A percentile compares a stretch with the other conserved stretches of the same genome.
phyloP scores from a whole-genome alignment of 2,888 invertebrate genomes.

The Himalopsyche kuldschensis region DNA sequence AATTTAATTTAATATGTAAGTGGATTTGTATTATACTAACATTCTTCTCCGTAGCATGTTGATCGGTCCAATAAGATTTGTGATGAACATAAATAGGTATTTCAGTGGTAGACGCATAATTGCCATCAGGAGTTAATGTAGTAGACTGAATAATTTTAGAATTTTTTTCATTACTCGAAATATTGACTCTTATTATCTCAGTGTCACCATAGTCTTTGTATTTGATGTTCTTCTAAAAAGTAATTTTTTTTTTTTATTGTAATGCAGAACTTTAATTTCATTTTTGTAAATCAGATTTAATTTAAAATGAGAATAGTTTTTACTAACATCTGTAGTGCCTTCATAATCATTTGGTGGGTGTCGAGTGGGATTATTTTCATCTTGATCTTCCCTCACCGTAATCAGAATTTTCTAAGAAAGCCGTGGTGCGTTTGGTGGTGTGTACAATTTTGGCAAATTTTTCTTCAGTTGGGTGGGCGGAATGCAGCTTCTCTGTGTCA shows the following conservation, averaged over 20 bases:
- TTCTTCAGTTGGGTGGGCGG: background rate
- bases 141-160: background rate
- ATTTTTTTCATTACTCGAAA: background rate
- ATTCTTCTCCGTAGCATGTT: background rate
- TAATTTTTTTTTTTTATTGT: no score
- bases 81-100: background rate
- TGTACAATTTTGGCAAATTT: slow-evolving; percentile 8
- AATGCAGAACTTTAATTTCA: no score
- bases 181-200: background rate
- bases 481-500: background rate
- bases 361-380: no score
- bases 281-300: no score
- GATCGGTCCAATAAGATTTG: background rate
- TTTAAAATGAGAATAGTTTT: no score
- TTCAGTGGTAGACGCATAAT: background rate
- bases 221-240: no score
- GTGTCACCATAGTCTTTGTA: background rate
- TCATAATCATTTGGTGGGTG: no score
- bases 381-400: no score
- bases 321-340: no score
- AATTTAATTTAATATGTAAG: no score
- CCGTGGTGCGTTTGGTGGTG: background rate
- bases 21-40: background rate
- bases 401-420: background rate
- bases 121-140: background rate